A percentile compares a stretch with the other conserved stretches of the same genome.
These are phyloP conservation scores for Aleiodes leptofemur DNA, from an alignment of 2,888 invertebrate genomes.

Conservation along the genomic window DNA sequence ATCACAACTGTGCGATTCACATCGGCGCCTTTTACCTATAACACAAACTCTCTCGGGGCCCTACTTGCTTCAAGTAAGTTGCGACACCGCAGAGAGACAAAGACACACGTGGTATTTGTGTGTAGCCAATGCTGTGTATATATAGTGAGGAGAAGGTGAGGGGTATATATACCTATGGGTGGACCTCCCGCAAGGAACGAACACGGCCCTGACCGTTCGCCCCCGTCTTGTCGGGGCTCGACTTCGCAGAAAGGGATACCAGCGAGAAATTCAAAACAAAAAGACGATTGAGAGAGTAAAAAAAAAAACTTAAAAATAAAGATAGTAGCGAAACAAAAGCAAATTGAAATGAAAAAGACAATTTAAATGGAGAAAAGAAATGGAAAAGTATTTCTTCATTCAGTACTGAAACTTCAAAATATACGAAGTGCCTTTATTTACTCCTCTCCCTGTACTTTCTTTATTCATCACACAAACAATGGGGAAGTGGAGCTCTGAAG, in stretches of 20 bases:
- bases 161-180: slow-evolving; percentile 17
- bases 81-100: slow-evolving; percentile 58
- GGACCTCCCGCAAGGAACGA: slow-evolving; percentile 57
- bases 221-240: slow-evolving; percentile 46
- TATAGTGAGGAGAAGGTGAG: slow-evolving; percentile 36
- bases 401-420: background rate
- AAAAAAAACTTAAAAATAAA: background rate
- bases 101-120: slow-evolving; percentile 45
- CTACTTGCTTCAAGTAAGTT: slow-evolving; percentile 54
- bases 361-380: slow-evolving; percentile 7
- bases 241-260: slow-evolving; percentile 41
- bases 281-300: background rate
- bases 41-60: slow-evolving; percentile 18
- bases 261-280: slow-evolving; percentile 27
- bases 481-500: slow-evolving; percentile 27
- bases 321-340: background rate
- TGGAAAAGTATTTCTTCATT: background rate
- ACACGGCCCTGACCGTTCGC: slow-evolving; percentile 57
- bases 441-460: background rate
- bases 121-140: slow-evolving; percentile 48
- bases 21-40: slow-evolving; percentile 57
- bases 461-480: background rate
- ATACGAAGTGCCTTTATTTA: background rate
- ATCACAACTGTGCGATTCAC: slow-evolving; percentile 50
- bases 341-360: background rate